A percentile compares a stretch with the other conserved stretches of the same genome.
Evolutionary conservation across 2,888 invertebrate genomes (phyloP).

Genomic region (Bembecia ichneumoniformis): DNA sequence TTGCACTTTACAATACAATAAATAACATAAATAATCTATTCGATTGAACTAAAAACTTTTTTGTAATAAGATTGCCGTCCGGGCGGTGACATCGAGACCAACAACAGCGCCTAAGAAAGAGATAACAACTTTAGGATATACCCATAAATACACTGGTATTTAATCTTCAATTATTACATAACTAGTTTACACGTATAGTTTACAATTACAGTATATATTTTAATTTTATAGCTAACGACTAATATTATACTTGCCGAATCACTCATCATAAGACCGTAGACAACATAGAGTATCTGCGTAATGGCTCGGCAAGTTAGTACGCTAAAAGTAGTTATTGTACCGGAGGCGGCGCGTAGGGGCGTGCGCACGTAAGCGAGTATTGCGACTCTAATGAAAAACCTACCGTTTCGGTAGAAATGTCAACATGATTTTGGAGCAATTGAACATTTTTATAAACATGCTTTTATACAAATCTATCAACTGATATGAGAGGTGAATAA

Average conservation of each 20-base stretch:
- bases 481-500: no score
- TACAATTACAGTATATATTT: constrained; percentile 29
- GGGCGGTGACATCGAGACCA: constrained; percentile 43
- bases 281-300: constrained; percentile 7
- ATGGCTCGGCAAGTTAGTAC: constrained; percentile 42
- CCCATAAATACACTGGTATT: constrained; percentile 56
- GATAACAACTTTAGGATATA: constrained; percentile 67
- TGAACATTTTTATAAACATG: neutral
- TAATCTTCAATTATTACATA: constrained; percentile 5
- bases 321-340: constrained; percentile 50
- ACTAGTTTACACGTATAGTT: constrained; percentile 43
- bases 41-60: neutral
- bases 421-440: neutral
- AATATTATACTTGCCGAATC: constrained; percentile 36
- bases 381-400: constrained; percentile 23
- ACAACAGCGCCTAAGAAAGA: constrained; percentile 72
- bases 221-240: constrained; percentile 31
- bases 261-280: constrained; percentile 13
- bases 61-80: constrained; percentile 14
- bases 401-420: constrained; percentile 31
- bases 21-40: neutral
- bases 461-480: no score
- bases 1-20: neutral
- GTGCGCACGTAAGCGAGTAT: constrained; percentile 32
- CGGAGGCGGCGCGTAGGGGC: constrained; percentile 35